These are phyloP conservation scores for Zaprionus lineosus DNA, from an alignment of 2,888 invertebrate genomes.

Conservation along the genomic window DNA sequence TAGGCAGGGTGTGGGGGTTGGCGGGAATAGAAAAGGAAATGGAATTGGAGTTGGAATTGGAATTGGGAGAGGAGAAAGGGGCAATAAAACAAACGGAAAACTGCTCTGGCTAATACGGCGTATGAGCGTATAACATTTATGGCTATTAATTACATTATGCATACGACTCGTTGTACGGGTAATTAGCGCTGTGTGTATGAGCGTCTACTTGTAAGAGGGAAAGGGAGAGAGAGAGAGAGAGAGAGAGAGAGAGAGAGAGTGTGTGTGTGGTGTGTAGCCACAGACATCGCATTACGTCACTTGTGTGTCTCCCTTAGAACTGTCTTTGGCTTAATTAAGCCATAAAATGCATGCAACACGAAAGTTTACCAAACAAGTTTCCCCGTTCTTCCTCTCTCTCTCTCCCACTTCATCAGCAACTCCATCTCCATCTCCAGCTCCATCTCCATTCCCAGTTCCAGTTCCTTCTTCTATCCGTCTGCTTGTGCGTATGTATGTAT, in stretches of 20 bases:
- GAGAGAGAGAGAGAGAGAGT: background rate
- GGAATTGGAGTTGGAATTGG: too few species aligned
- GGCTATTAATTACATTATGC: constrained; percentile 72
- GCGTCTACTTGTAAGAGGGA: background rate
- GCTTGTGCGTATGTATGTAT: background rate
- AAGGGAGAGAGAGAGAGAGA: background rate
- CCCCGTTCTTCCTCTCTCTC: background rate
- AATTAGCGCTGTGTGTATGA: constrained; percentile 1
- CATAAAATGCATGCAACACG: constrained; percentile 54
- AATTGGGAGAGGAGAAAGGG: too few species aligned
- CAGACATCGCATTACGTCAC: too few species aligned
- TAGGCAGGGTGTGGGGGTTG: too few species aligned
- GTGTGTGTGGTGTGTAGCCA: too few species aligned
- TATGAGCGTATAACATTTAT: constrained; percentile 78
- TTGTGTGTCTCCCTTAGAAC: constrained; percentile 1
- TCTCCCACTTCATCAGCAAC: too few species aligned
- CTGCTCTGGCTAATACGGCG: constrained; percentile 56
- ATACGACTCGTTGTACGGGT: constrained; percentile 50
- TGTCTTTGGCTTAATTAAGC: constrained; percentile 49
- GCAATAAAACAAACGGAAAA: constrained; percentile 20
- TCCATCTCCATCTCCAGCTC: background rate
- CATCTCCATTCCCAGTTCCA: background rate
- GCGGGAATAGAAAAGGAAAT: too few species aligned
- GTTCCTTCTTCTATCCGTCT: background rate
- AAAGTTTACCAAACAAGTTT: constrained; percentile 40